These are phyloP conservation scores for Argynnis bischoffii DNA, from an alignment of 2,888 invertebrate genomes.

Conservation along the genomic window DNA sequence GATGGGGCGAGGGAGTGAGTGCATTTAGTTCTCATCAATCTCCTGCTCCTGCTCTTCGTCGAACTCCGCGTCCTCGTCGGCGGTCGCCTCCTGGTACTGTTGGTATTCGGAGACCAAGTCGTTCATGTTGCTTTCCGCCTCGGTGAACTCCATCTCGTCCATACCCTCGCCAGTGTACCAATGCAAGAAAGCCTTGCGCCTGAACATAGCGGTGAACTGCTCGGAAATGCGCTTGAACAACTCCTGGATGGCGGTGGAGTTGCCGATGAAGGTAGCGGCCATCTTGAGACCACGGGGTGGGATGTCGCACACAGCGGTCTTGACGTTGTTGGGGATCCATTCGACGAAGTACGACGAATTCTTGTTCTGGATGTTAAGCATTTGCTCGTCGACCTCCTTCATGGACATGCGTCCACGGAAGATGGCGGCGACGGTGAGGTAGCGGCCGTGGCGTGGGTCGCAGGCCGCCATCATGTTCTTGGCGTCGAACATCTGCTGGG, in stretches of 20 bases:
- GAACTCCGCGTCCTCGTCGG: slow-evolving; percentile 91
- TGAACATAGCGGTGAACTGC: slow-evolving; percentile 97
- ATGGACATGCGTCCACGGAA: slow-evolving; percentile 96
- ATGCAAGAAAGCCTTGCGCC: slow-evolving; percentile 96
- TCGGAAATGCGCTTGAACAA: slow-evolving; percentile 95
- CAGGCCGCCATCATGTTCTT: slow-evolving; percentile 99
- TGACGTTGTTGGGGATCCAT: slow-evolving; percentile 95
- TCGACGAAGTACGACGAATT: slow-evolving; percentile 86
- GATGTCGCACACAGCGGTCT: slow-evolving; percentile 96
- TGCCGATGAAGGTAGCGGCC: slow-evolving; percentile 96
- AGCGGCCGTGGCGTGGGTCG: slow-evolving; percentile 95
- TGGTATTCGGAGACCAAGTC: slow-evolving; percentile 96
- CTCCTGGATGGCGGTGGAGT: slow-evolving; percentile 96
- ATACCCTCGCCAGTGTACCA: slow-evolving; percentile 96
- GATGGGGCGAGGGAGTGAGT: slow-evolving; percentile 39
- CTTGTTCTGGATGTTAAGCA: slow-evolving; percentile 92
- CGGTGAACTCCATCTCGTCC: slow-evolving; percentile 97
- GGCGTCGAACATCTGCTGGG: slow-evolving; percentile 96
- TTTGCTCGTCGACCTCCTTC: slow-evolving; percentile 95
- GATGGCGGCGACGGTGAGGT: slow-evolving; percentile 94
- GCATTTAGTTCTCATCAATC: slow-evolving; percentile 83
- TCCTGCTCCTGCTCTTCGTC: slow-evolving; percentile 89
- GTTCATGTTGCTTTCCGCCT: slow-evolving; percentile 97
- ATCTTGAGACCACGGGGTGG: slow-evolving; percentile 95
- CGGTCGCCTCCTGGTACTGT: slow-evolving; percentile 95